Evolutionary conservation across 2,113 vertebrate genomes (phyloP).

Genomic region (Podarcis cretensis): DNA sequence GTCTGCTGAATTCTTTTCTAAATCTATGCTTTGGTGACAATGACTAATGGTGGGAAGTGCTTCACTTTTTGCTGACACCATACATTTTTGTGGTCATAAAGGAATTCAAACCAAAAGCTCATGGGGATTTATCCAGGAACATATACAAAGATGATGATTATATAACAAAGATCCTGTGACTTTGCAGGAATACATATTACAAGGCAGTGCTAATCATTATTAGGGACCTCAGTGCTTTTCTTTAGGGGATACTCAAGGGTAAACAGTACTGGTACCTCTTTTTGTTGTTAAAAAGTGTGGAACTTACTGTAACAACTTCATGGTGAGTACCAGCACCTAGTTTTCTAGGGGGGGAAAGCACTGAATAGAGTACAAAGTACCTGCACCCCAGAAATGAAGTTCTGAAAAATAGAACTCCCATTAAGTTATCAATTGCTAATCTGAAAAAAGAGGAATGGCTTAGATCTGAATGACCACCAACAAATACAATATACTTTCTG

Average conservation of each 20-base stretch:
- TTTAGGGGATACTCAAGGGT: no score
- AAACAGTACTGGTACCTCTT: no score
- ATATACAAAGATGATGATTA: not conserved
- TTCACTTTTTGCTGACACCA: not conserved
- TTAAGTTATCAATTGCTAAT: conserved; percentile 46
- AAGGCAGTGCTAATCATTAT: not conserved
- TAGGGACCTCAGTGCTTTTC: no score
- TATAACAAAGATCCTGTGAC: not conserved
- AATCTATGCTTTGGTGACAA: not conserved
- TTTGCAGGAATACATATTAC: not conserved
- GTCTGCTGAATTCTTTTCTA: not conserved
- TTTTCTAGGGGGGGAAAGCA: no score
- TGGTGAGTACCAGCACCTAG: no score
- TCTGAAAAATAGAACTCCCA: conserved; percentile 19
- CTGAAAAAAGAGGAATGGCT: conserved; percentile 36
- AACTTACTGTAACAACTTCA: no score
- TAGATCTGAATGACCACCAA: conserved; percentile 39
- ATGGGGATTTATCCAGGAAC: not conserved
- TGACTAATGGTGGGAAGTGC: not conserved
- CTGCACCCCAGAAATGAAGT: not conserved
- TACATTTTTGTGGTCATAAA: not conserved
- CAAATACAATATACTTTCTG: conserved; percentile 32
- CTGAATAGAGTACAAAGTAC: no score
- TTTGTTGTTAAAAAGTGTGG: no score
- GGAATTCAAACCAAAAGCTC: not conserved